Evolutionary conservation across 1,140 invertebrate species (phyloP).

Genomic region (Leptoteleia sp.): DNA sequence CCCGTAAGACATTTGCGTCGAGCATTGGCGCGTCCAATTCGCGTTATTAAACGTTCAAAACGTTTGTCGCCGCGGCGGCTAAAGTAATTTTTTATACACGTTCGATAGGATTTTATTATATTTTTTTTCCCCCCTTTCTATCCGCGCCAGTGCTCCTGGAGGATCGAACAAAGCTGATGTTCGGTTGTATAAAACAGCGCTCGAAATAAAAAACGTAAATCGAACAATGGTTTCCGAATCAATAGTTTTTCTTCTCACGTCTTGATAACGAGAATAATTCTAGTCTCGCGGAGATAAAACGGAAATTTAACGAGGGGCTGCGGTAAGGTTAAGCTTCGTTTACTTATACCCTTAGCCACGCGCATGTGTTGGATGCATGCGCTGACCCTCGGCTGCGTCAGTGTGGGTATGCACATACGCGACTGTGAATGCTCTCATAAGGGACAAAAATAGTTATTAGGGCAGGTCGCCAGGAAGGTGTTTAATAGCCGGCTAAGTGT

Average conservation of each 20-base stretch:
- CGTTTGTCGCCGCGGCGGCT: constrained; percentile 8
- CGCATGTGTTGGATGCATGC: constrained; percentile 16
- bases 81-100: constrained; percentile 19
- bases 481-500: constrained; percentile 78
- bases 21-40: not conserved
- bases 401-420: constrained; percentile 22
- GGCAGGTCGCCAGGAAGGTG: constrained; percentile 76
- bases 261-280: constrained; percentile 69
- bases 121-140: too few relatives aligned
- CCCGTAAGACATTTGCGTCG: constrained; percentile 9
- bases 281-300: constrained; percentile 71
- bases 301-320: constrained; percentile 77
- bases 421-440: constrained; percentile 51
- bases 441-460: constrained; percentile 72
- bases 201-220: constrained; percentile 38
- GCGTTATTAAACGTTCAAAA: constrained; percentile 37
- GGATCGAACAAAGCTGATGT: constrained; percentile 31
- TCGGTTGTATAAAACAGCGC: constrained; percentile 29
- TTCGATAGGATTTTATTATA: too few relatives aligned
- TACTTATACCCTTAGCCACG: constrained; percentile 53
- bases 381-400: not conserved
- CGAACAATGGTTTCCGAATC: constrained; percentile 63
- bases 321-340: constrained; percentile 71
- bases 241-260: constrained; percentile 70
- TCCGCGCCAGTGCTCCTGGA: not conserved